Conservation (phyloP, 2,113 vertebrate genomes). For the Pluvianellus socialis region DNA sequence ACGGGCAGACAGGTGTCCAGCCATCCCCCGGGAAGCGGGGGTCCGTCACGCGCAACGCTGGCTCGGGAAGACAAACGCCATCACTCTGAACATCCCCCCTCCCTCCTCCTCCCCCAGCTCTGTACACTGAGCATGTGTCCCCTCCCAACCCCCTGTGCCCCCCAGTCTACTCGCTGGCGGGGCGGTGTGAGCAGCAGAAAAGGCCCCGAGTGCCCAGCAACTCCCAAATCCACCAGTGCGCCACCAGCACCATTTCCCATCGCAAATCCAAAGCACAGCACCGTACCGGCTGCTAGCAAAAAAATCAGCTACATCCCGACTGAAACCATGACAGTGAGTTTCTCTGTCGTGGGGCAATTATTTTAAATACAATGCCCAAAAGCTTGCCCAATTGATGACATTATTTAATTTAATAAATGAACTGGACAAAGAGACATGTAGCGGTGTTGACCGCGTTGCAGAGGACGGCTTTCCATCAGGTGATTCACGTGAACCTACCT, state of each 20-base stretch:
- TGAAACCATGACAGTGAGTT: not conserved
- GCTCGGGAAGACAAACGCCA: not conserved
- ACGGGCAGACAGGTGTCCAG: not conserved
- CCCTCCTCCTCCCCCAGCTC: not conserved
- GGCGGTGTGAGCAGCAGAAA: not conserved
- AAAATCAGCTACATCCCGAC: not conserved
- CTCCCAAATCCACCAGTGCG: not conserved
- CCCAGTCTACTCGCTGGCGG: not conserved
- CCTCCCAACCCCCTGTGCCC: not conserved
- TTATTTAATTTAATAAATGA: not conserved
- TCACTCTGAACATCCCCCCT: not conserved
- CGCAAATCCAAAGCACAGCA: not conserved
- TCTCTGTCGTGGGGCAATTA: not conserved
- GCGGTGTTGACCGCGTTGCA: not conserved
- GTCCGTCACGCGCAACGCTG: not conserved
- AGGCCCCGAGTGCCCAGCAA: not conserved
- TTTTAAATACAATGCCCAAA: not conserved
- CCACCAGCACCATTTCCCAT: not conserved
- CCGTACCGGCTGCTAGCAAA: not conserved
- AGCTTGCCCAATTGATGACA: not conserved
- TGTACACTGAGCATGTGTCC: not conserved
- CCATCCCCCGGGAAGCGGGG: not conserved
- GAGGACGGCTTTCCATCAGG: not conserved
- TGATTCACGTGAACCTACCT: not conserved
- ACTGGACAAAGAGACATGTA: accelerated